phyloP scores from a whole-genome alignment of 2,113 vertebrate species.

The Potamarius usumacintae region DNA sequence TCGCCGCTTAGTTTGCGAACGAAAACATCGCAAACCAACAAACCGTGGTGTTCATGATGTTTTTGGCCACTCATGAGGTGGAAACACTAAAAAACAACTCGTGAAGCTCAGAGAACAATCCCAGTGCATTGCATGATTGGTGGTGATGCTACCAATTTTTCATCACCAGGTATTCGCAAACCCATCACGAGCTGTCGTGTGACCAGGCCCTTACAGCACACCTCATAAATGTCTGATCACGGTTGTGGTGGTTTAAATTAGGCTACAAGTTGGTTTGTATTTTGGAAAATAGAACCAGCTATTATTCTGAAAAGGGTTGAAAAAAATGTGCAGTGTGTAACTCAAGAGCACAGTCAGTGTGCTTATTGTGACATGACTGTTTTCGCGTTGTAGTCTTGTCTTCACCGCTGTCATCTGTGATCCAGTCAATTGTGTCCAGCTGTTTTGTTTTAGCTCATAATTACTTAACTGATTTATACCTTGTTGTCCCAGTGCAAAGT shows the following conservation, averaged over 20 bases:
- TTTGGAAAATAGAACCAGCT: neutral
- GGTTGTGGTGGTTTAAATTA: neutral
- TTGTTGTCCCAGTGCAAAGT: neutral
- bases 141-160: too few relatives aligned
- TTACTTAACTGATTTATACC: neutral
- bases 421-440: neutral
- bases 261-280: neutral
- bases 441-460: neutral
- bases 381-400: neutral
- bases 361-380: neutral
- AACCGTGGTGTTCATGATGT: too few relatives aligned
- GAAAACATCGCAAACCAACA: too few relatives aligned
- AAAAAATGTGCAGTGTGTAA: too few relatives aligned
- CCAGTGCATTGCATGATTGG: too few relatives aligned
- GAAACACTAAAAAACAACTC: too few relatives aligned
- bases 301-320: neutral
- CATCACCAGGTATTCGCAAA: too few relatives aligned
- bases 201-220: neutral
- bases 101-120: too few relatives aligned
- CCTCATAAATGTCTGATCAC: neutral
- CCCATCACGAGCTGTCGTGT: too few relatives aligned
- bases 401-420: too few relatives aligned
- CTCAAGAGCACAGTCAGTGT: neutral
- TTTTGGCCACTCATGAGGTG: too few relatives aligned
- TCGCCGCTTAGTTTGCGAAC: too few relatives aligned